Conservation (phyloP, 2,888 invertebrate species). For the Tridacna crocea region DNA sequence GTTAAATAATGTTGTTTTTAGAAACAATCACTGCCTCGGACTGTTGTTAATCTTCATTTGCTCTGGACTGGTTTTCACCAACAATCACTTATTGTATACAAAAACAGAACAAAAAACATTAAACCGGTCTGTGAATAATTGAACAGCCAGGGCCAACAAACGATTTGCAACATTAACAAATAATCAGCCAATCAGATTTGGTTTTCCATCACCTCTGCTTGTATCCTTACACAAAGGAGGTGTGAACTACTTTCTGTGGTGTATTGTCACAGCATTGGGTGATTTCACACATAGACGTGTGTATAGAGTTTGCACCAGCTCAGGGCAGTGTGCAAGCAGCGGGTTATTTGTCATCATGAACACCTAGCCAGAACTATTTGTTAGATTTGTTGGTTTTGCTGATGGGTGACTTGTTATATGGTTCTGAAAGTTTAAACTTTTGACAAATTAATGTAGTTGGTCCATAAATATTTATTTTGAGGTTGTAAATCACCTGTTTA, state of each 20-base stretch:
- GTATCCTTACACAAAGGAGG: constrained; percentile 46
- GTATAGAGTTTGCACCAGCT: constrained; percentile 32
- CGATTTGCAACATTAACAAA: constrained; percentile 28
- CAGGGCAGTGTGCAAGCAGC: constrained; percentile 40
- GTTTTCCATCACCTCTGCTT: constrained; percentile 40
- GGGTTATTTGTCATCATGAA: constrained; percentile 22
- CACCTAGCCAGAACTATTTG: constrained; percentile 38
- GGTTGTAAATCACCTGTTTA: constrained; percentile 2
- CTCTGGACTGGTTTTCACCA: background rate
- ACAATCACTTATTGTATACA: constrained; percentile 13
- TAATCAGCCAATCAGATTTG: constrained; percentile 41
- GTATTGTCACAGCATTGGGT: constrained; percentile 34
- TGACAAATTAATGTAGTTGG: constrained; percentile 41
- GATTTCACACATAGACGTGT: constrained; percentile 44
- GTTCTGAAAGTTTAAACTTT: constrained; percentile 36
- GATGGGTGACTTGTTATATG: constrained; percentile 39
- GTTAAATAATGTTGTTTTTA: background rate
- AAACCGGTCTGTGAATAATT: constrained; percentile 18
- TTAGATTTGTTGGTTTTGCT: constrained; percentile 38
- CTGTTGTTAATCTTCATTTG: background rate
- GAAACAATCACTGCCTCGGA: background rate
- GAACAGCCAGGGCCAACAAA: constrained; percentile 19
- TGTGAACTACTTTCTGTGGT: constrained; percentile 56
- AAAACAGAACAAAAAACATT: constrained; percentile 22
- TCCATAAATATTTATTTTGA: constrained; percentile 10